phyloP scores from a whole-genome alignment of 2,888 invertebrate species.

The Orgyia antiqua region DNA sequence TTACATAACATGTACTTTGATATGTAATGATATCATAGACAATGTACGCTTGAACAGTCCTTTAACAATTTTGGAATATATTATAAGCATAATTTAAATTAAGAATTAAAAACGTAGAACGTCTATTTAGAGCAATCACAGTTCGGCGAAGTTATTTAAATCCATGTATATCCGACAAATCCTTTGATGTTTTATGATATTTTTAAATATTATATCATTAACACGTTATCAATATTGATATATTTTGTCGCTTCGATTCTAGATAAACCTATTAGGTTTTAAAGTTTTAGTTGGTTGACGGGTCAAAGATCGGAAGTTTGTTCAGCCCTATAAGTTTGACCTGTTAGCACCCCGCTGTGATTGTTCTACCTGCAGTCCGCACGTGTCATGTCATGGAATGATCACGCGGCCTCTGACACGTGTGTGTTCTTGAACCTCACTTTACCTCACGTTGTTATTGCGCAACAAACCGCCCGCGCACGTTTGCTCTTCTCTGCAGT shows the following conservation, averaged over 20 bases:
- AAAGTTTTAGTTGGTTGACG: slow-evolving; percentile 2
- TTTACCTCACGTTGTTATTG: slow-evolving; percentile 73
- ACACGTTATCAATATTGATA: slow-evolving; percentile 11
- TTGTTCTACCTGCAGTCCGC: slow-evolving; percentile 39
- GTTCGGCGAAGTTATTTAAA: no score
- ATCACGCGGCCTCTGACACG: slow-evolving; percentile 67
- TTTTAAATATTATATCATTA: no score
- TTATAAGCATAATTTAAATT: no score
- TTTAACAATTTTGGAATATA: no score
- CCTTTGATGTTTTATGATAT: no score
- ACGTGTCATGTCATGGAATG: slow-evolving; percentile 42
- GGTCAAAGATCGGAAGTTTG: slow-evolving; percentile 17
- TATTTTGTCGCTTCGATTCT: slow-evolving; percentile 14
- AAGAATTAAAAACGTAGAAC: no score
- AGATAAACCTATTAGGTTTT: slow-evolving; percentile 4
- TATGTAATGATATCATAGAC: no score
- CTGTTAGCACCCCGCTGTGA: no score
- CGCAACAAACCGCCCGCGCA: slow-evolving; percentile 52
- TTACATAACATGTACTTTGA: slow-evolving; percentile 21
- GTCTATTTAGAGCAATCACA: no score
- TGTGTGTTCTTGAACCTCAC: slow-evolving; percentile 68
- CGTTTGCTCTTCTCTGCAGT: slow-evolving; percentile 59
- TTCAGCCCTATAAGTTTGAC: no score
- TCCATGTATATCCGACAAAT: no score
- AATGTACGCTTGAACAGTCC: no score